Evolutionary conservation across 1,140 invertebrate genomes (phyloP).

Genomic region (Anadara kagoshimensis): DNA sequence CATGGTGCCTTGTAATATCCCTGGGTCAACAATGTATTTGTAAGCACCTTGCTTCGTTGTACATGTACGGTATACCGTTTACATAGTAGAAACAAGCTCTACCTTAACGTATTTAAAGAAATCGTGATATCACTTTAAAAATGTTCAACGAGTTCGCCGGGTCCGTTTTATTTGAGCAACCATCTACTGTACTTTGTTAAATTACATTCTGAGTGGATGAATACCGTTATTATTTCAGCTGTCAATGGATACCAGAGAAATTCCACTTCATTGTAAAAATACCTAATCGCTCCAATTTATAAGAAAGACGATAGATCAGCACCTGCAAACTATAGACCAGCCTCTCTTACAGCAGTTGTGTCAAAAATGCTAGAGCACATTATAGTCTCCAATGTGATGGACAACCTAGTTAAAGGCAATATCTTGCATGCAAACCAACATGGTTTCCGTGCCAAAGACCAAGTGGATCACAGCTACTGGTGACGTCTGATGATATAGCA

Average conservation of each 20-base stretch:
- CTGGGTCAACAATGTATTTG: no score
- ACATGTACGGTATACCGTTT: no score
- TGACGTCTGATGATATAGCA: not conserved
- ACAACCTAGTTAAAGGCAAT: conserved; percentile 17
- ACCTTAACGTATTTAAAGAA: no score
- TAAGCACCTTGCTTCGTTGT: no score
- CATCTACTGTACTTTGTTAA: no score
- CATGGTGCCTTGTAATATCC: no score
- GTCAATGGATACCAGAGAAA: not conserved
- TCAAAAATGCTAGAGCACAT: conserved; percentile 41
- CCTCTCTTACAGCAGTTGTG: conserved; percentile 28
- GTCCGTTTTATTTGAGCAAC: no score
- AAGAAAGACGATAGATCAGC: not conserved
- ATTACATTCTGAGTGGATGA: no score
- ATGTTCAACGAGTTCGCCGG: no score
- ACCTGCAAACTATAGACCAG: conserved; percentile 31
- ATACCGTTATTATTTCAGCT: not conserved
- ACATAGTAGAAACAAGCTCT: no score
- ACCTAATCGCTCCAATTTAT: conserved; percentile 1
- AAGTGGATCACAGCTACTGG: conserved; percentile 18
- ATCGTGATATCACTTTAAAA: no score
- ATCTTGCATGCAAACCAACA: conserved; percentile 17
- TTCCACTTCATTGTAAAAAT: not conserved
- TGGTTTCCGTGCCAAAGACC: conserved; percentile 14
- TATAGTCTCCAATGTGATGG: conserved; percentile 19